Percentiles rank a stretch among this genome's conserved stretches.
Conservation (phyloP, 2,797 vertebrate species). For the Acanthurus leucopareius region DNA sequence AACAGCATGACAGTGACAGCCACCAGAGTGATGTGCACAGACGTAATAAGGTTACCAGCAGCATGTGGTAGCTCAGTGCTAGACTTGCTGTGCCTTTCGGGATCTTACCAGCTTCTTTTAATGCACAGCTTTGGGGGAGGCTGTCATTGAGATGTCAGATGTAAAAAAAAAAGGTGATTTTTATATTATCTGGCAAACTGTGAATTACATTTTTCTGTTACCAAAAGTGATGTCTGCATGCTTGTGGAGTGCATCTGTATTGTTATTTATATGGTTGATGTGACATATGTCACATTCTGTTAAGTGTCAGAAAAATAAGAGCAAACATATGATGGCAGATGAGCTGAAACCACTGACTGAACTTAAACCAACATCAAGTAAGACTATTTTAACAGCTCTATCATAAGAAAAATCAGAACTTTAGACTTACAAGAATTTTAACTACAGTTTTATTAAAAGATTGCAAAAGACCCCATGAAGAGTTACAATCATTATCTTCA, state of each 20-base stretch:
- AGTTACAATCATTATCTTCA: conserved; percentile 84
- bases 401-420: background rate
- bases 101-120: conserved; percentile 56
- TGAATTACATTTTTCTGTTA: conserved; percentile 32
- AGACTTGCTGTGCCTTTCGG: conserved; percentile 70
- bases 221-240: background rate
- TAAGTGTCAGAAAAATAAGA: background rate
- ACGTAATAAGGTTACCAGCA: conserved; percentile 81
- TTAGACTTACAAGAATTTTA: conserved; percentile 56
- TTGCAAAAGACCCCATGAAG: conserved; percentile 78
- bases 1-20: conserved; percentile 74
- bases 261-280: background rate
- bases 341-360: background rate
- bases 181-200: conserved; percentile 44
- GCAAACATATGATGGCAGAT: background rate
- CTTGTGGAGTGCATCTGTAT: background rate
- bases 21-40: conserved; percentile 75
- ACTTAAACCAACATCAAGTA: background rate
- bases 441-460: conserved; percentile 80
- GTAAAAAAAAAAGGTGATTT: conserved; percentile 27
- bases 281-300: background rate
- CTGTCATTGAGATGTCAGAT: conserved; percentile 66
- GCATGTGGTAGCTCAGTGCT: conserved; percentile 71
- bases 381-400: no score
- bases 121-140: conserved; percentile 52